Evolutionary conservation across 1,140 invertebrate species (phyloP).

Genomic region (Helicoverpa armigera): DNA sequence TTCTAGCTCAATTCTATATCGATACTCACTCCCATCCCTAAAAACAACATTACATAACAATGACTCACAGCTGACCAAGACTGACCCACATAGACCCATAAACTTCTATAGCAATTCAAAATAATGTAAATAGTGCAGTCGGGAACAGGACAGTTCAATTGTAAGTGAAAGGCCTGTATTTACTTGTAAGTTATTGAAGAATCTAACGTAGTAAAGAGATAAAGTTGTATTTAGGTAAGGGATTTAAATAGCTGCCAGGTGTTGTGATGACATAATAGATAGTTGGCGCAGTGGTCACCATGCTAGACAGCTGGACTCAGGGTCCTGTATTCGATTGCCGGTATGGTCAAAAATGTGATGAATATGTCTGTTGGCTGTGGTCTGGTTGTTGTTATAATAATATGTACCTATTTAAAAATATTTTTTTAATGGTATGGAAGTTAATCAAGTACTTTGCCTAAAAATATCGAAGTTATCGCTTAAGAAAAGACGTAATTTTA

Average conservation of each 20-base stretch:
- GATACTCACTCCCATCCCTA: not conserved
- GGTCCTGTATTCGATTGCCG: too few species aligned
- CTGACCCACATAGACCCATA: not conserved
- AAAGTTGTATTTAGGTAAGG: not conserved
- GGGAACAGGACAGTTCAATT: slow-evolving; percentile 10
- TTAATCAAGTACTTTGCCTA: too few species aligned
- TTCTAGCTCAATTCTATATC: not conserved
- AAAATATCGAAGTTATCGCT: too few species aligned
- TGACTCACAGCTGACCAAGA: not conserved
- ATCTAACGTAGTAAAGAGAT: not conserved
- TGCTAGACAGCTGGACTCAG: too few species aligned
- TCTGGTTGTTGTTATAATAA: too few species aligned
- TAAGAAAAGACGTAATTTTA: too few species aligned
- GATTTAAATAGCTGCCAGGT: not conserved
- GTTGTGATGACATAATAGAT: not conserved
- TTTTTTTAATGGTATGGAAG: too few species aligned
- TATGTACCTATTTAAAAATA: too few species aligned
- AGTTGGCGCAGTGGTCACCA: too few species aligned
- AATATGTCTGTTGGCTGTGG: too few species aligned
- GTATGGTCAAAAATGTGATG: too few species aligned
- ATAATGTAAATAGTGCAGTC: not conserved
- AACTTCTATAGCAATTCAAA: not conserved
- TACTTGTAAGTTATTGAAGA: not conserved
- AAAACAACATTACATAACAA: slow-evolving; percentile 4
- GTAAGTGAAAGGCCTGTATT: not conserved